Conservation (phyloP, 1,140 invertebrate species). For the Orussus abietinus region DNA sequence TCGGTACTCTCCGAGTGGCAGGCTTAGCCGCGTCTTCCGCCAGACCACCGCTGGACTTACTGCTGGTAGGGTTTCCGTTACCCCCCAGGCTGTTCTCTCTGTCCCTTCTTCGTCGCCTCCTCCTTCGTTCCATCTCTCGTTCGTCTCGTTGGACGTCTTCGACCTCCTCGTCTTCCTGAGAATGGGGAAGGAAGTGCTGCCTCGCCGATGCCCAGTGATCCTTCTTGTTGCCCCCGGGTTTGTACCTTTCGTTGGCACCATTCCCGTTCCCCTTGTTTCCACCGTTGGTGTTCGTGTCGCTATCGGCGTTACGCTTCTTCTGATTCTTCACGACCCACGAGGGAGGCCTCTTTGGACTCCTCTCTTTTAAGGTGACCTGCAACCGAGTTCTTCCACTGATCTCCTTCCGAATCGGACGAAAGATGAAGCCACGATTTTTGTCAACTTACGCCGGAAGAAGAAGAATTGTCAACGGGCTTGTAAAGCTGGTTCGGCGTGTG, state of each 20-base stretch:
- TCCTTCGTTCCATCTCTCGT: constrained; percentile 32
- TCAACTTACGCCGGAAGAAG: constrained; percentile 48
- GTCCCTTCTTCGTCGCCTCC: constrained; percentile 33
- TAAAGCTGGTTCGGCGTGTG: constrained; percentile 44
- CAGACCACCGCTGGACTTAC: constrained; percentile 19
- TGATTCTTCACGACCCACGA: constrained; percentile 43
- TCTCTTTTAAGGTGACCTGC: constrained; percentile 45
- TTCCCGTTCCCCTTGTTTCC: constrained; percentile 28
- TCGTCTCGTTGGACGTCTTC: constrained; percentile 26
- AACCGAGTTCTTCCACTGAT: no score
- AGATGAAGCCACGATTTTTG: no score
- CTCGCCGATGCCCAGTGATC: constrained; percentile 49
- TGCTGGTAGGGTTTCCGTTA: constrained; percentile 23
- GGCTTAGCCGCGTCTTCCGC: constrained; percentile 27
- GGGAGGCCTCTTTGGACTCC: constrained; percentile 37
- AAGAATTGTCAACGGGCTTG: constrained; percentile 50
- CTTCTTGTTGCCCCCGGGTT: constrained; percentile 36
- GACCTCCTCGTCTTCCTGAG: constrained; percentile 37
- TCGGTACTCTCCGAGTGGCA: constrained; percentile 32
- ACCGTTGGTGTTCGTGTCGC: constrained; percentile 40
- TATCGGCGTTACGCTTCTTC: constrained; percentile 35
- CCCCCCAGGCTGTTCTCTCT: constrained; percentile 29
- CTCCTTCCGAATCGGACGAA: no score
- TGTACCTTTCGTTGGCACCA: constrained; percentile 36
- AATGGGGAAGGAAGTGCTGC: constrained; percentile 39